phyloP scores from a whole-genome alignment of 2,888 invertebrate genomes.

The Eremobia ochroleuca region DNA sequence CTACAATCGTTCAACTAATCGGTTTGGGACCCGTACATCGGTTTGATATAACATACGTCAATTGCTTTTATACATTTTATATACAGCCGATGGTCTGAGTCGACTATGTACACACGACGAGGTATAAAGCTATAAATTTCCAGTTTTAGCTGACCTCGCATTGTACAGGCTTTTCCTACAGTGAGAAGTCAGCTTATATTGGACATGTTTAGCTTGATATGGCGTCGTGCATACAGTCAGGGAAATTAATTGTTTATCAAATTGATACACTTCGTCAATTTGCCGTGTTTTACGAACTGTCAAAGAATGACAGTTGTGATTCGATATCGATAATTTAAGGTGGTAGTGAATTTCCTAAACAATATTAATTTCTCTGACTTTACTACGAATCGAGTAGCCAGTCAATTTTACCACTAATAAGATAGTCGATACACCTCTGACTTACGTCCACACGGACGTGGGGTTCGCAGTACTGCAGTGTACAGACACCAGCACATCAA shows the following conservation, averaged over 20 bases:
- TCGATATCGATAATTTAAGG: background rate
- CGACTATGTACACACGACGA: slow-evolving; percentile 14
- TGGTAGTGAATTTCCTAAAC: background rate
- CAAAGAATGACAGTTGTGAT: background rate
- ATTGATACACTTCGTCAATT: background rate
- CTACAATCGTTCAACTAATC: slow-evolving; percentile 49
- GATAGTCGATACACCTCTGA: slow-evolving; percentile 61
- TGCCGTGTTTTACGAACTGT: background rate
- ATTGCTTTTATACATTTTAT: slow-evolving; percentile 57
- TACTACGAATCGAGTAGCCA: slow-evolving; percentile 27
- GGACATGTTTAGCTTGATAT: too few species aligned
- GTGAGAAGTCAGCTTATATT: background rate
- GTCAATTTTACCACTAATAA: slow-evolving; percentile 42
- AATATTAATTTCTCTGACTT: background rate
- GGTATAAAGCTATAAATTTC: background rate
- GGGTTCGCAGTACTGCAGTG: slow-evolving; percentile 12
- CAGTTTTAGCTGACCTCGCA: background rate
- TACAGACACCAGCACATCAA: too few species aligned
- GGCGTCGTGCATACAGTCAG: background rate
- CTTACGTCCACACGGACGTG: slow-evolving; percentile 5
- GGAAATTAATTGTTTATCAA: background rate
- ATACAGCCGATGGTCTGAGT: slow-evolving; percentile 53
- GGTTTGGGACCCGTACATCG: slow-evolving; percentile 23
- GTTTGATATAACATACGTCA: slow-evolving; percentile 32
- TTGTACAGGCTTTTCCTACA: background rate